Base-by-base conservation (phyloP, 2,113 vertebrate genomes). In the Rhagologus leucostigma region DNA sequence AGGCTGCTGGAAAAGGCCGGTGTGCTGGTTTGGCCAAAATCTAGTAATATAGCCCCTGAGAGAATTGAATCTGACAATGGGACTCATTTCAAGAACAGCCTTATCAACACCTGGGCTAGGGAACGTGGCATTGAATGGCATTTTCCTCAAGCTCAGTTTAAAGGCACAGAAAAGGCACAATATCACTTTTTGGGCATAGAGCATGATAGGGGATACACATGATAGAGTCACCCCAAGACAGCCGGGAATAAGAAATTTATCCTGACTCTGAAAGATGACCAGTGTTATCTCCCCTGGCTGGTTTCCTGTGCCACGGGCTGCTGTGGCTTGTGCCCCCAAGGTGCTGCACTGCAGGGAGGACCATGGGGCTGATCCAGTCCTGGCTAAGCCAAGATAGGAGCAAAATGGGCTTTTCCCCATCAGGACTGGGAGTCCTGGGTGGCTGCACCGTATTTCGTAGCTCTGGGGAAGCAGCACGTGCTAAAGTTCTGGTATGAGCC, bases 381-480 rank as follows among this genome's bases (percentile, higher is more conserved):
- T 6, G 10, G 19, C 29, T 57, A 33, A 80, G 63, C 44, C 67
- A 33, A 20, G 22, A 13, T 2, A 4, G 52, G 52, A 63, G 10
- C 16, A 71, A 75, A 88, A 17, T 1, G 1, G n/a, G 7, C 6
- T 71, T 88, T 62, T 49, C 1, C 15, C n/a, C 13, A 6, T 39
- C 2, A 3, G 27, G 13, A n/a, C 39, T 23, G 3, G 24, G 50
- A 59, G 16, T 67, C 11, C 46, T 57, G 59, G 6, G 3, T 1
- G 1, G 21, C n/a, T 3, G 1, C n/a, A 17, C 11, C 0, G 0
- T 35, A 11, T 75, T 39, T 44, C 5, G 1, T 39, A 27, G 30
- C 6, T 63, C 35, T 57, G 26, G 24, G 27, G 35, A 84, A 29
- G 29, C 24, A 2, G 3, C 1, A 3, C 26, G 39, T 75, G 19